phyloP scores from a whole-genome alignment of 2,888 invertebrate genomes.

The Drosophila pseudotakahashii region DNA sequence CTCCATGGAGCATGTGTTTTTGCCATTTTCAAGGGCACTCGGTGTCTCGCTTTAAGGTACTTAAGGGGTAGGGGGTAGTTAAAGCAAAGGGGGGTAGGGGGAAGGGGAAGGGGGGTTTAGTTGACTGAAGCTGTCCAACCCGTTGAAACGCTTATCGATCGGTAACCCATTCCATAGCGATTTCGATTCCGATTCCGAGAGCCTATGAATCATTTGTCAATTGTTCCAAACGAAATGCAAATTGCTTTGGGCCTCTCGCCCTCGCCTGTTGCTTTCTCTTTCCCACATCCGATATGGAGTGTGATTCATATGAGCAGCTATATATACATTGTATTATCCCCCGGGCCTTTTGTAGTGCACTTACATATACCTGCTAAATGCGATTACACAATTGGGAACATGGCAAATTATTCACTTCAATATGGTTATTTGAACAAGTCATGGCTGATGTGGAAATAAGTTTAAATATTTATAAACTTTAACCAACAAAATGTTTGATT shows the following conservation, averaged over 20 bases:
- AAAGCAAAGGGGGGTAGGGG: not conserved
- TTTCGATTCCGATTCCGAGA: conserved; percentile 7
- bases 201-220: conserved; percentile 65
- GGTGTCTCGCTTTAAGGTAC: conserved; percentile 17
- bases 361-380: conserved; percentile 4
- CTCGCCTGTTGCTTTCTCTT: conserved; percentile 3
- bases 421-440: not conserved
- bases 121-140: conserved; percentile 38
- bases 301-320: conserved; percentile 18
- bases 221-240: conserved; percentile 38
- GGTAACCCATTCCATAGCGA: not conserved
- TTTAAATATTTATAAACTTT: not conserved
- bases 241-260: conserved; percentile 13
- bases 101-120: not conserved
- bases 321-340: not conserved
- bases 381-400: conserved; percentile 5
- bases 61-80: not conserved
- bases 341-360: not conserved
- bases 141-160: conserved; percentile 63
- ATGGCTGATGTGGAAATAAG: not conserved
- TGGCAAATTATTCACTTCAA: conserved; percentile 10
- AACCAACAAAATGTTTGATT: not conserved
- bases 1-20: conserved; percentile 64
- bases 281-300: conserved; percentile 1
- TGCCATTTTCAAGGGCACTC: conserved; percentile 71